These are phyloP conservation scores for Eptatretus burgeri DNA, from an alignment of 2,113 vertebrate genomes.

Conservation along the genomic window DNA sequence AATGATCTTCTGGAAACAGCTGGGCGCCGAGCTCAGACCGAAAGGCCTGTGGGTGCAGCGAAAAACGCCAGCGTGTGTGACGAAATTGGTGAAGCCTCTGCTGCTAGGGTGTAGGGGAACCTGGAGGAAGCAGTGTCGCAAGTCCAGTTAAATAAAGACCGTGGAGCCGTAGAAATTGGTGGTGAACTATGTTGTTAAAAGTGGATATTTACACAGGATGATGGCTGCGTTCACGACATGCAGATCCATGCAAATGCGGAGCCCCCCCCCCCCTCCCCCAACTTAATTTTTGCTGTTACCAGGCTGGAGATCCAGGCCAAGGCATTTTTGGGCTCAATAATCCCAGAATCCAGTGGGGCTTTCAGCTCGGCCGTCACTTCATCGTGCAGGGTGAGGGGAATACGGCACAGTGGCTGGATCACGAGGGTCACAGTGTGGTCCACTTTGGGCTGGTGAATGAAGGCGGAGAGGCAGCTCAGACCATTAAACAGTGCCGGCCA, in stretches of 20 bases:
- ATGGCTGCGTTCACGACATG: background rate
- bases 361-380: too few species aligned
- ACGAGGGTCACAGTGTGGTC: too few species aligned
- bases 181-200: background rate
- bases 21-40: conserved; percentile 8
- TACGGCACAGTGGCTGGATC: too few species aligned
- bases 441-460: too few species aligned
- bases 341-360: too few species aligned
- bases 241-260: background rate
- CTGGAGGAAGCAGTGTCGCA: too few species aligned
- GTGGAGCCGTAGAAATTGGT: background rate
- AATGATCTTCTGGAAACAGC: conserved; percentile 11
- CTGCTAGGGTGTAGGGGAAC: too few species aligned
- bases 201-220: background rate
- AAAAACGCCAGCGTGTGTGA: conserved; percentile 4
- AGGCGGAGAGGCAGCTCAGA: too few species aligned
- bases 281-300: background rate
- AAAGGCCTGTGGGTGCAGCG: conserved; percentile 7
- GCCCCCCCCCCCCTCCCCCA: too few species aligned
- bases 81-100: too few species aligned
- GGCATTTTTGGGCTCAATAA: conserved; percentile 4
- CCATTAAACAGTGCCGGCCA: too few species aligned
- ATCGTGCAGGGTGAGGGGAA: too few species aligned
- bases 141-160: background rate
- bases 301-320: background rate